Conservation (phyloP, 2,113 vertebrate genomes). For the Lontra canadensis region DNA sequence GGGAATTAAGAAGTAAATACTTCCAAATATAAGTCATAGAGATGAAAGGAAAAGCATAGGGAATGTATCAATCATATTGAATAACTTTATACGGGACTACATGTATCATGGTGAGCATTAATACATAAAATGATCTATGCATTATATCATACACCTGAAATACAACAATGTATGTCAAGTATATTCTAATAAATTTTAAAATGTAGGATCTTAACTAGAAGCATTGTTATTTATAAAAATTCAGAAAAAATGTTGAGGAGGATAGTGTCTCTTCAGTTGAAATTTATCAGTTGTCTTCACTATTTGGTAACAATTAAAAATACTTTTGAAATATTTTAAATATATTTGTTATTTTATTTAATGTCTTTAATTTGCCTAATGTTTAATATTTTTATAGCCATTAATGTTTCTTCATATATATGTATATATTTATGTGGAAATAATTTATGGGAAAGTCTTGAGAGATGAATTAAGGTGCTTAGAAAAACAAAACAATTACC, state of each 20-base stretch:
- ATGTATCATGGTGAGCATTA: not conserved
- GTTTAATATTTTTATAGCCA: not conserved
- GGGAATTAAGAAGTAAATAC: not conserved
- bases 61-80: not conserved
- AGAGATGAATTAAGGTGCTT: not conserved
- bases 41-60: not conserved
- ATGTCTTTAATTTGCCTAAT: not conserved
- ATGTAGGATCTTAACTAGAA: not conserved
- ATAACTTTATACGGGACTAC: not conserved
- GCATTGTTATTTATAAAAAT: not conserved
- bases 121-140: not conserved
- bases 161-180: not conserved
- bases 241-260: not conserved
- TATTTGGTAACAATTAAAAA: not conserved
- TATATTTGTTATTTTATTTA: not conserved
- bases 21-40: not conserved
- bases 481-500: not conserved
- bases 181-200: not conserved
- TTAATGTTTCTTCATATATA: not conserved
- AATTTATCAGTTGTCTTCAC: not conserved
- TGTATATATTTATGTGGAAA: not conserved
- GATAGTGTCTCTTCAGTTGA: not conserved
- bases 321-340: not conserved
- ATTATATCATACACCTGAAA: not conserved
- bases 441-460: not conserved